Evolutionary conservation across 2,888 invertebrate species (phyloP).

Genomic region (Dorcus parallelipipedus): DNA sequence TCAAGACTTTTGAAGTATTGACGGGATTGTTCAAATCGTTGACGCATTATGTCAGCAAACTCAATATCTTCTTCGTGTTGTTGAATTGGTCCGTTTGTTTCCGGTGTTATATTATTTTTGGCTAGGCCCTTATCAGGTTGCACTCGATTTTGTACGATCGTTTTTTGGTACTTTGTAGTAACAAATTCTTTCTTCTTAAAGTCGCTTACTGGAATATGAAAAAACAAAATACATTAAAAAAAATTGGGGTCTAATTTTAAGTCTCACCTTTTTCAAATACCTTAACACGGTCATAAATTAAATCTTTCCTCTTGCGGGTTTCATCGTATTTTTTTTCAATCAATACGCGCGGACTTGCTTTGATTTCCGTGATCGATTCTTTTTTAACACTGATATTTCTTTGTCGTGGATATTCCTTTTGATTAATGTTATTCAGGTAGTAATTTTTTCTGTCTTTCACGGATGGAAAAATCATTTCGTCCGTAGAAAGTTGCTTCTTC

Average conservation of each 20-base stretch:
- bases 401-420: too few species aligned
- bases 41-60: conserved; percentile 15
- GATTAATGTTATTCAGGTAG: too few species aligned
- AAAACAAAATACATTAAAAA: not conserved
- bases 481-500: too few species aligned
- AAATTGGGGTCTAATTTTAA: not conserved
- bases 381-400: too few species aligned
- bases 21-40: conserved; percentile 13
- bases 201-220: not conserved
- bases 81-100: conserved; percentile 10
- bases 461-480: too few species aligned
- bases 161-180: not conserved
- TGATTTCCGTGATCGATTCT: too few species aligned
- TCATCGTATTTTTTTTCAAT: too few species aligned
- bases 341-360: too few species aligned
- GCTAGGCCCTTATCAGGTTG: not conserved
- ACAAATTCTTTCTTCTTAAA: not conserved
- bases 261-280: conserved; percentile 15
- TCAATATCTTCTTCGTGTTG: conserved; percentile 9
- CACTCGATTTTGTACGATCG: not conserved
- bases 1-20: conserved; percentile 15
- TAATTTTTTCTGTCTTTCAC: too few species aligned
- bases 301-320: not conserved
- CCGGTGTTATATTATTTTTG: conserved; percentile 13
- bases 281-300: conserved; percentile 4